phyloP scores from a whole-genome alignment of 1,140 invertebrate species.

The Eriosoma lanigerum region DNA sequence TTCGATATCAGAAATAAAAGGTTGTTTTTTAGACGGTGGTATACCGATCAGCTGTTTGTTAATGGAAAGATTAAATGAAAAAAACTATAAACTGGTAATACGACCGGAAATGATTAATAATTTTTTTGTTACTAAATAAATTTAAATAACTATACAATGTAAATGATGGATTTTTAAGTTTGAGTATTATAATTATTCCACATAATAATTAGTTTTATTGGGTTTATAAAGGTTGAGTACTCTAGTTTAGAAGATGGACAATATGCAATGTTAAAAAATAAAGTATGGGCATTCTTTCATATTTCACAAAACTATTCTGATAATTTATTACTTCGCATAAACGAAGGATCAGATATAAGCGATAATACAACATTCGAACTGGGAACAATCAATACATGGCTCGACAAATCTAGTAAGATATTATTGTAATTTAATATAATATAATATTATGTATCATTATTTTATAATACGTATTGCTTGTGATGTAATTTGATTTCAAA shows the following conservation, averaged over 20 bases:
- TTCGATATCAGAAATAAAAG: not conserved
- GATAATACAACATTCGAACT: not conserved
- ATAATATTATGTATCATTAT: too few species aligned
- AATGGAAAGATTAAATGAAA: conserved; percentile 51
- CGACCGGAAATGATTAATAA: too few species aligned
- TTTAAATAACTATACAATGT: not conserved
- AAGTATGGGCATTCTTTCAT: conserved; percentile 82
- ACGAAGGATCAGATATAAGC: conserved; percentile 17
- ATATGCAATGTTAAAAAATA: conserved; percentile 70
- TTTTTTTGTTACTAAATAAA: not conserved
- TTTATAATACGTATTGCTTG: too few species aligned
- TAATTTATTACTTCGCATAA: conserved; percentile 64
- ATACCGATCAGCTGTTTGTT: conserved; percentile 53
- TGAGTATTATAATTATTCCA: too few species aligned
- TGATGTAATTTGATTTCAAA: too few species aligned
- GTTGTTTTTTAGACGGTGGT: conserved; percentile 50
- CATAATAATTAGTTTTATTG: too few species aligned
- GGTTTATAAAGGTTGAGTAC: conserved; percentile 45
- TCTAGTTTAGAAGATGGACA: conserved; percentile 62
- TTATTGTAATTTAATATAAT: not conserved
- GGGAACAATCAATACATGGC: conserved; percentile 48
- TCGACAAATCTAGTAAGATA: conserved; percentile 54
- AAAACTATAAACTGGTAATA: conserved; percentile 48
- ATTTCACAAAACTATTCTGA: conserved; percentile 86
- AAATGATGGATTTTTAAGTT: not conserved